Base-by-base conservation (phyloP, 1,140 invertebrate species). In the Ceratina australensis region DNA sequence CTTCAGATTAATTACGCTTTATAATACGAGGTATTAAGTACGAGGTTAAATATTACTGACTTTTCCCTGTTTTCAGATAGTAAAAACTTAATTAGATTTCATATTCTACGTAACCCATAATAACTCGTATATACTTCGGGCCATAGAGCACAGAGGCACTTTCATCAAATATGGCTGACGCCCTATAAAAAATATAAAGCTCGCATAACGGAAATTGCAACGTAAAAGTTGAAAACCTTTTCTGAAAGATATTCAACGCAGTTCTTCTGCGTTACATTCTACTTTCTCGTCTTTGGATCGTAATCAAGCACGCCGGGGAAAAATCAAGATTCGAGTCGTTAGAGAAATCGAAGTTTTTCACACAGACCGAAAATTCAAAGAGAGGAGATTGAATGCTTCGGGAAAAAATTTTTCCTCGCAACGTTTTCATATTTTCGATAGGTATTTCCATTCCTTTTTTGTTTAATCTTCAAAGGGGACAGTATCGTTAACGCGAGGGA, bases 101-200 rank as follows among this genome's bases (percentile, higher is more conserved):
- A 49, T 20, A 20, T 65, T 26, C 18, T 10, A 49, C 47, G 15
- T 26, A 66, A 50, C 8, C 22, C 64, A n/a, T 16, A n/a, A n/a
- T n/a, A n/a, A n/a, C 20, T 24, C 3, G 42, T 49, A 2, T 26
- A 50, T 1, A 18, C 47, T 8, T 16, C 18, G 22, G 24, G 3
- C 16, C 22, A 49, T 66, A 26, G 26, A 72, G 10, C 28, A 42
- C 7, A 2, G 5, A 56, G 13, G 4, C 22, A 28, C 16, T 24
- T 47, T n/a, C 22, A n/a, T 59, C 33, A 16, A 47, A 47, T 28
- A 24, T 22, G 20, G 33, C 22, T 16, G 50, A 33, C 50, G 20
- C 59, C 42, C 54, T 28, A 47, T 26, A 49, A 59, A 22, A 59
- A 57, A 60, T 57, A 60, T 57, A 26, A 71, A 71, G 68, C 56